Conservation (phyloP, 2,888 invertebrate genomes). For the Agonopterix heracliana region DNA sequence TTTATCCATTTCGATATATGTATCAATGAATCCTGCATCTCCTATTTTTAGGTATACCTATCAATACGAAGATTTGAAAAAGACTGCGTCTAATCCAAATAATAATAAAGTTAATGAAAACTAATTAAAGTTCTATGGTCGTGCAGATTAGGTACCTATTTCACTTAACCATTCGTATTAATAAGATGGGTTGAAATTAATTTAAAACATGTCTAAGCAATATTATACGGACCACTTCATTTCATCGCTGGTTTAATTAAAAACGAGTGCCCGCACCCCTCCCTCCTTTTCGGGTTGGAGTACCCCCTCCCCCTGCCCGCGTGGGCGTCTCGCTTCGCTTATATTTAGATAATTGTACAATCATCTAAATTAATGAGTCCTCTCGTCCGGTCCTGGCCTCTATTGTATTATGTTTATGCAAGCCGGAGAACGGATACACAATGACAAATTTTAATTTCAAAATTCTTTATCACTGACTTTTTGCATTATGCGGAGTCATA, state of each 20-base stretch:
- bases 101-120: not conserved
- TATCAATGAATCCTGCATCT: too few relatives aligned
- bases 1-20: too few relatives aligned
- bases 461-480: conserved; percentile 15
- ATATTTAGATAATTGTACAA: conserved; percentile 78
- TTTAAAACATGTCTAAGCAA: conserved; percentile 76
- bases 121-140: not conserved
- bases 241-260: conserved; percentile 76
- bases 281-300: conserved; percentile 69
- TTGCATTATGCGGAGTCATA: too few relatives aligned
- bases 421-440: conserved; percentile 49
- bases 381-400: conserved; percentile 70
- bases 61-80: too few relatives aligned
- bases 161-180: conserved; percentile 43
- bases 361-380: conserved; percentile 77
- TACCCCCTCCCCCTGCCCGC: conserved; percentile 62
- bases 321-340: conserved; percentile 71
- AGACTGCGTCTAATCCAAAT: too few relatives aligned
- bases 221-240: conserved; percentile 76
- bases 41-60: too few relatives aligned
- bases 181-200: conserved; percentile 67
- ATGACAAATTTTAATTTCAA: conserved; percentile 56
- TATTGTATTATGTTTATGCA: conserved; percentile 66
- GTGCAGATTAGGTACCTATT: conserved; percentile 13
- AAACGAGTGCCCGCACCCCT: conserved; percentile 74